phyloP scores from a whole-genome alignment of 2,797 vertebrate genomes.

The Phataginus tetradactyla region DNA sequence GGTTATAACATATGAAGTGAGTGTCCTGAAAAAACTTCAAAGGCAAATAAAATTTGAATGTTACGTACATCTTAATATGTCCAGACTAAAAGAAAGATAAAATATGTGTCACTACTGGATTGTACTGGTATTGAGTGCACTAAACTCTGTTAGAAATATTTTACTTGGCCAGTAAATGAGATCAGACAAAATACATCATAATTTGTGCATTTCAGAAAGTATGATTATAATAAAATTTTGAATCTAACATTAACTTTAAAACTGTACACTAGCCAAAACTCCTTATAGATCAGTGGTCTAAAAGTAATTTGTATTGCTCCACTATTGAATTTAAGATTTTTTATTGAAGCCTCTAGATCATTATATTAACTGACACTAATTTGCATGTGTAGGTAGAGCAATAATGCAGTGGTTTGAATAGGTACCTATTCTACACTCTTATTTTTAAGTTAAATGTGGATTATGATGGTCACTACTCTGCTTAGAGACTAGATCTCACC shows the following conservation, averaged over 20 bases:
- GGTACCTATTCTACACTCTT: neutral
- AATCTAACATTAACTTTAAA: neutral
- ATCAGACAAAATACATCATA: slow-evolving; percentile 18
- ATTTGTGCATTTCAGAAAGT: slow-evolving; percentile 1
- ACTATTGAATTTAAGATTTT: neutral
- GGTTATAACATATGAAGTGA: neutral
- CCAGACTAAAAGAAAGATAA: neutral
- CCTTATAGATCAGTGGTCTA: neutral
- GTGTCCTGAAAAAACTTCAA: slow-evolving; percentile 8
- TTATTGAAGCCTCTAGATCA: neutral
- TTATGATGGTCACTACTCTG: neutral
- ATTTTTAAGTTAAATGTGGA: neutral
- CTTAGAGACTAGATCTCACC: neutral
- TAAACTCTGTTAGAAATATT: neutral
- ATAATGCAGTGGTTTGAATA: neutral
- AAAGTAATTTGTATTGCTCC: neutral
- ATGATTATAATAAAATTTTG: neutral
- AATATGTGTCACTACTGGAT: neutral
- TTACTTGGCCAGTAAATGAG: neutral
- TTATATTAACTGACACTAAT: neutral
- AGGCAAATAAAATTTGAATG: neutral
- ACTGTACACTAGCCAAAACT: neutral
- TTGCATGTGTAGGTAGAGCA: neutral
- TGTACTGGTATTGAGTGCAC: neutral
- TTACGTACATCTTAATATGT: slow-evolving; percentile 3